Evolutionary conservation across 2,113 vertebrate genomes (phyloP).

Genomic region (Toxotes chatareus): DNA sequence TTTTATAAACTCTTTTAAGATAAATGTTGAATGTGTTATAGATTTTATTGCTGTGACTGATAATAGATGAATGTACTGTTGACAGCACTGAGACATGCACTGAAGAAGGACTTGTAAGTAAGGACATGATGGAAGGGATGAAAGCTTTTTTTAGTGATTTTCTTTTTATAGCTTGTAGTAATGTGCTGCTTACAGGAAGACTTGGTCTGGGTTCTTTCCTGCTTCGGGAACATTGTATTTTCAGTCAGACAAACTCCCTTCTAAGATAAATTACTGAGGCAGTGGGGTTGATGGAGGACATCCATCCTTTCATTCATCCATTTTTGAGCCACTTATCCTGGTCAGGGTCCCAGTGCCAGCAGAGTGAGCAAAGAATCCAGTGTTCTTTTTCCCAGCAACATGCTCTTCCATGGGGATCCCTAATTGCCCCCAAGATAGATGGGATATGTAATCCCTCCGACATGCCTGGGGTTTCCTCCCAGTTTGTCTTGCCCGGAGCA

Average conservation of each 20-base stretch:
- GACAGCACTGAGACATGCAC: slow-evolving; percentile 20
- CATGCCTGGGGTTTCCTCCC: slow-evolving; percentile 47
- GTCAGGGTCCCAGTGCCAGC: slow-evolving; percentile 37
- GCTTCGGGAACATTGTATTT: slow-evolving; percentile 14
- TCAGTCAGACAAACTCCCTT: slow-evolving; percentile 20
- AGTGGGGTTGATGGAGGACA: slow-evolving; percentile 25
- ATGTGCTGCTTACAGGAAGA: slow-evolving; percentile 30
- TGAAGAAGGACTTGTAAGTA: slow-evolving; percentile 7
- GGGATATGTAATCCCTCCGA: slow-evolving; percentile 46
- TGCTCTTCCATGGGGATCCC: slow-evolving; percentile 40
- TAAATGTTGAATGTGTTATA: background rate
- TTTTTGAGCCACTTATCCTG: slow-evolving; percentile 30
- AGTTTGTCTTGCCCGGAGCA: slow-evolving; percentile 31
- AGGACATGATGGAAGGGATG: slow-evolving; percentile 9
- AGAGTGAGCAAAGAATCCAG: slow-evolving; percentile 1
- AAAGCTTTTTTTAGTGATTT: slow-evolving; percentile 44
- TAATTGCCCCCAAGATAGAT: slow-evolving; percentile 45
- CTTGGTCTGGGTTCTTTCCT: slow-evolving; percentile 20
- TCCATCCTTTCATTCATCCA: slow-evolving; percentile 33
- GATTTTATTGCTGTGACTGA: background rate
- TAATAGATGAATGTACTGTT: background rate
- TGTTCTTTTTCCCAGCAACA: slow-evolving; percentile 48
- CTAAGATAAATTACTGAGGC: slow-evolving; percentile 20
- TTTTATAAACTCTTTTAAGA: background rate
- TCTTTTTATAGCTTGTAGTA: slow-evolving; percentile 50